Evolutionary conservation across 37 sponge, comb jelly and placozoan species (phyloP).

Genomic region (Aphrocallistes beatrix): DNA sequence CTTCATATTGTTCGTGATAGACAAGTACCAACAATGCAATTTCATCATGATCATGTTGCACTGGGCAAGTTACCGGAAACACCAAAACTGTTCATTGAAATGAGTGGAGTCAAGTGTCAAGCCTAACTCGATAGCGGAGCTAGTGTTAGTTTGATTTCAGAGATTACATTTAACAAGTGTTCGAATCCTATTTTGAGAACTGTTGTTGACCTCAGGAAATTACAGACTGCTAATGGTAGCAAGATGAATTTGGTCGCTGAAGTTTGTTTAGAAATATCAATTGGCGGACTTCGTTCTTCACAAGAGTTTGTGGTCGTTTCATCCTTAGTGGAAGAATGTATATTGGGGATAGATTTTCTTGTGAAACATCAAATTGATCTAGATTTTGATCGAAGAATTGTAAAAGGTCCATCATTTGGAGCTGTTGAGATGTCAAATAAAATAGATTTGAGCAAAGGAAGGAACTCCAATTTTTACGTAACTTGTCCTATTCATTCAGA

Average conservation of each 20-base stretch:
- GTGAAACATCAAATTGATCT: neutral
- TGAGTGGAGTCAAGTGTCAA: neutral
- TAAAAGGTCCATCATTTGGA: neutral
- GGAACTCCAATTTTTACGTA: neutral
- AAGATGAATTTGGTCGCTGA: neutral
- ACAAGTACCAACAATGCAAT: neutral
- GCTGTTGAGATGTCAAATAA: neutral
- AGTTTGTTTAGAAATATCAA: neutral
- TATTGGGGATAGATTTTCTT: neutral
- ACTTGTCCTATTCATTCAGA: neutral
- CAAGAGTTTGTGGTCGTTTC: neutral
- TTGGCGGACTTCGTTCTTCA: neutral
- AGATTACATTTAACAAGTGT: neutral
- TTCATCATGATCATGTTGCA: neutral
- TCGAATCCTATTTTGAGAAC: neutral
- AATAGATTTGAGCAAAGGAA: neutral
- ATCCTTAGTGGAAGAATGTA: neutral
- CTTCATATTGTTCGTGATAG: neutral
- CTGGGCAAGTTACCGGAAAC: neutral
- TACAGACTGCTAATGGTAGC: neutral
- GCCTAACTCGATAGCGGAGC: neutral
- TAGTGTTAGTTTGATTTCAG: neutral
- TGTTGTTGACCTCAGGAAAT: neutral
- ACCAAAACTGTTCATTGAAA: neutral
- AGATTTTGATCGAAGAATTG: neutral